Evolutionary conservation across 2,113 vertebrate genomes (phyloP), one percentile per base, ranked within the genome.

Genomic region (Entomyzon cyanotis): DNA sequence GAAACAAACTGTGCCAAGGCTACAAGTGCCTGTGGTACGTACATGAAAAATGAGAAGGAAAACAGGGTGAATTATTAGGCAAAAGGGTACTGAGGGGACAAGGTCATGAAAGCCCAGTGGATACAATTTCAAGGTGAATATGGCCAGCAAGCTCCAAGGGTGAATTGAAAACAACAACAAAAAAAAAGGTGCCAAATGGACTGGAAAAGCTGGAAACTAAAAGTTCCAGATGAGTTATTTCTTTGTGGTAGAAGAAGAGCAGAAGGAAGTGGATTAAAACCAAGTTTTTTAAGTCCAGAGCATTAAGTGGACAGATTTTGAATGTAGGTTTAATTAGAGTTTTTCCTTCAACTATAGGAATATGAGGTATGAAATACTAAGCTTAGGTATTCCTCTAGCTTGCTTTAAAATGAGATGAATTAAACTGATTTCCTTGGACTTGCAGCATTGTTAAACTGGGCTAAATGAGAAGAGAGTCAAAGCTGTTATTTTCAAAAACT

Each of bases 61-160:
- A 90, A 1, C 65, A 25, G 50, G 15, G 15, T 65, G 65, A 76
- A 70, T 74, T 79, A 69, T 85, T 82, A 55, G 62, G 59, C 44
- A 65, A 28, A 87, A 90, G 63, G 42, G 15, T 73, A 24, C 37
- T 59, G 28, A 81, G 75, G 71, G 47, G 60, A 90, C 93, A 91
- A 94, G 90, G 90, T 93, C 63, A 31, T 56, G 55, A 85, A 83
- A 86, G 75, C 46, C n/a, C 42, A 62, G 64, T 56, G 30, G 73
- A 65, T 84, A 86, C 65, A 70, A 81, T 92, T 79, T 91, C 91
- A 95, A 89, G 84, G 75, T 76, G 84, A 86, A 74, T 59, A 16
- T 70, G n/a, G 85, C 60, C 64, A 87, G 63, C 18, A 17, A 65
- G 55, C 27, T 73, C 60, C 56, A 49, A 81, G 86, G 33, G 22